These are phyloP conservation scores for Fukomys damarensis DNA, from an alignment of 2,113 vertebrate genomes.

Conservation along the genomic window DNA sequence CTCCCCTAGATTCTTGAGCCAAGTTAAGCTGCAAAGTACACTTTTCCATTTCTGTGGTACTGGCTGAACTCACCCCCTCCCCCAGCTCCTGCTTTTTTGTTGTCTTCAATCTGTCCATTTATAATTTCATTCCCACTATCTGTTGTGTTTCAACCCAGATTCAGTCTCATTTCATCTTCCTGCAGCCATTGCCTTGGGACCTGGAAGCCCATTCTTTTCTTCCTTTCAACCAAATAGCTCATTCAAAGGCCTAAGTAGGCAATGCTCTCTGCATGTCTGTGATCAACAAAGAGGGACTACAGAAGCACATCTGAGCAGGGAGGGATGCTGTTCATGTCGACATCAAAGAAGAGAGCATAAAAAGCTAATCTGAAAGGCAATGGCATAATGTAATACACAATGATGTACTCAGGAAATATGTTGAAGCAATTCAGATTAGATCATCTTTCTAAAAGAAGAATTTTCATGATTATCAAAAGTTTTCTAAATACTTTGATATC, in stretches of 20 bases:
- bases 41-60: background rate
- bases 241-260: background rate
- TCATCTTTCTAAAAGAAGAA: background rate
- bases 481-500: constrained; percentile 20
- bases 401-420: background rate
- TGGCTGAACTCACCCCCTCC: background rate
- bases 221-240: background rate
- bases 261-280: background rate
- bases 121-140: background rate
- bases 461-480: background rate
- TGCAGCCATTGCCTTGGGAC: background rate
- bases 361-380: background rate
- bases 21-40: background rate
- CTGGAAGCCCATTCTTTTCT: background rate
- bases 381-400: background rate
- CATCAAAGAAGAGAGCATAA: background rate
- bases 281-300: background rate
- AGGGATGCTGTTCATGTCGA: background rate
- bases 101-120: background rate
- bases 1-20: background rate
- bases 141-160: background rate
- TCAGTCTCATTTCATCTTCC: background rate
- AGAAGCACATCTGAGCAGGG: background rate
- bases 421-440: background rate
- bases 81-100: background rate